Percentiles rank a stretch among this genome's conserved stretches.
phyloP scores from a whole-genome alignment of 2,797 vertebrate genomes.

The Paramormyrops hopkinsi region DNA sequence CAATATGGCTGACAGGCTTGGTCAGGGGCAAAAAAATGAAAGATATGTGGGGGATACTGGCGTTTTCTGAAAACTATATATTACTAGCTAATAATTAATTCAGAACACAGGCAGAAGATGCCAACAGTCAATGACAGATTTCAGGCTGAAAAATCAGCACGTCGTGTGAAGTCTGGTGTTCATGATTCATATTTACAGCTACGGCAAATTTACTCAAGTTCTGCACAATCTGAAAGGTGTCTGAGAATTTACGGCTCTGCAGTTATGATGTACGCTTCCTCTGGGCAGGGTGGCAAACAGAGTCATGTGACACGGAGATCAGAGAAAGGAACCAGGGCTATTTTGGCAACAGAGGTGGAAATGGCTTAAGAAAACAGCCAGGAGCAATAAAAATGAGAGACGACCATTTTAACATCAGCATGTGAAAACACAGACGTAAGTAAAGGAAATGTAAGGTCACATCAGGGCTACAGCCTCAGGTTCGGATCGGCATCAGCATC shows the following conservation, averaged over 20 bases:
- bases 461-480: neutral
- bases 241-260: neutral
- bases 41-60: neutral
- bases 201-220: neutral
- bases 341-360: neutral
- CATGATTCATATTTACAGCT: neutral
- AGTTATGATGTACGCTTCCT: neutral
- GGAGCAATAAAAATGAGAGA: neutral
- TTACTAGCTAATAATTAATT: conserved; percentile 4
- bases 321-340: neutral
- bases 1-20: conserved; percentile 26
- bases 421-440: neutral
- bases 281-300: neutral
- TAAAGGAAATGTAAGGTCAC: neutral
- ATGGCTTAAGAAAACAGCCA: neutral
- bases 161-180: neutral
- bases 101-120: neutral
- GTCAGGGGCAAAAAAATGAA: conserved; percentile 34
- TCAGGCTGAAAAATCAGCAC: neutral
- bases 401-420: neutral
- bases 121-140: conserved; percentile 1
- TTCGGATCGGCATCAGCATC: neutral
- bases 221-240: neutral
- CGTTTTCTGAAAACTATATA: neutral
- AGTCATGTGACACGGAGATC: neutral